Conservation (phyloP, 1,140 invertebrate genomes). For the Anastrepha ludens region DNA sequence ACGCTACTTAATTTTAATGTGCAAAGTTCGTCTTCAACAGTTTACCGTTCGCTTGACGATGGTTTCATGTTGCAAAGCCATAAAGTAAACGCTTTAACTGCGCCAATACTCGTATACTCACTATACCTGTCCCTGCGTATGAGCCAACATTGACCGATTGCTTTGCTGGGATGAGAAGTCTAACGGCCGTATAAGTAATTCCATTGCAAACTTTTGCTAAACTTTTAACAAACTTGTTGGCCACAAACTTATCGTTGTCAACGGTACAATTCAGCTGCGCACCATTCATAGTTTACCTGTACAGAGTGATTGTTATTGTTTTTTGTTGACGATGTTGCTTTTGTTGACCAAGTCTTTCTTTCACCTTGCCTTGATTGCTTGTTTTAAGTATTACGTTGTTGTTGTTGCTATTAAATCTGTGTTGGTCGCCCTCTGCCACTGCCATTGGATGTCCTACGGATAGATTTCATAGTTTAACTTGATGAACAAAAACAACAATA, state of each 20-base stretch:
- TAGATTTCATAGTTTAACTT: conserved; percentile 6
- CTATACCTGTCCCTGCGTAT: not conserved
- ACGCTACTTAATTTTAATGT: conserved; percentile 28
- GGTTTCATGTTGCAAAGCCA: not conserved
- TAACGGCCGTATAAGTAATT: not conserved
- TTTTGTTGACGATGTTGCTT: not conserved
- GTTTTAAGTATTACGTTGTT: not conserved
- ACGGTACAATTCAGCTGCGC: conserved; percentile 22
- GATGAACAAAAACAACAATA: not conserved
- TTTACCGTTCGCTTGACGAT: not conserved
- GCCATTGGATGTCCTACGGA: not conserved
- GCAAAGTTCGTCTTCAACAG: conserved; percentile 11
- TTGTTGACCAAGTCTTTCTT: not conserved
- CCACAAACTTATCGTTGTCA: not conserved
- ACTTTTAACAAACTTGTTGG: conserved; percentile 1
- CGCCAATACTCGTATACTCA: not conserved
- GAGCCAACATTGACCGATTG: not conserved
- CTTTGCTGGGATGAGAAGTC: too few relatives aligned
- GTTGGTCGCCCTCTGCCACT: not conserved
- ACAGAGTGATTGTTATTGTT: conserved; percentile 18
- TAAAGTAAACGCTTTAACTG: not conserved
- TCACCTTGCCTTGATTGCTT: not conserved
- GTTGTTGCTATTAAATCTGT: conserved; percentile 19
- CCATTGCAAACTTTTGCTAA: conserved; percentile 9
- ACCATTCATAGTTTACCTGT: not conserved